These are phyloP conservation scores for Anomalospiza imberbis DNA, from an alignment of 2,797 vertebrate species.

Conservation along the genomic window DNA sequence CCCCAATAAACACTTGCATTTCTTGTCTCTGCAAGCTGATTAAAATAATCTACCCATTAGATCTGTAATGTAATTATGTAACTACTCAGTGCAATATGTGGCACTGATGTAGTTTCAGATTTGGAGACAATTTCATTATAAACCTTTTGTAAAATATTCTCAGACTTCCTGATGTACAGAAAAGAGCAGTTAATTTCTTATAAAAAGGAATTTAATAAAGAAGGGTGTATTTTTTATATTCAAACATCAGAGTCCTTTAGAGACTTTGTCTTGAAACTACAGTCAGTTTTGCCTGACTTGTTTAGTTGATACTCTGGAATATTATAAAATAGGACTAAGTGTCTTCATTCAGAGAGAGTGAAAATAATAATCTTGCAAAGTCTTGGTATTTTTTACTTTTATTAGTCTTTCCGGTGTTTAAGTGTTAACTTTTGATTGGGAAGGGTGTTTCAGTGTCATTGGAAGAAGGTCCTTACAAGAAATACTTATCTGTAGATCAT, in stretches of 20 bases:
- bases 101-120: neutral
- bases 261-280: neutral
- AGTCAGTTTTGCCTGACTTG: neutral
- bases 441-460: neutral
- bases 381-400: neutral
- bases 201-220: neutral
- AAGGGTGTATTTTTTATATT: neutral
- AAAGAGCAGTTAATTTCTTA: neutral
- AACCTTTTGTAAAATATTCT: neutral
- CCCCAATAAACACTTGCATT: neutral
- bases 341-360: neutral
- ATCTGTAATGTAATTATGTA: neutral
- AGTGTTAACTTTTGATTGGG: neutral
- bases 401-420: neutral
- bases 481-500: neutral
- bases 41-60: neutral
- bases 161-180: neutral
- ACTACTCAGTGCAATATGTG: neutral
- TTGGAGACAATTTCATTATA: neutral
- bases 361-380: neutral
- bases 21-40: neutral
- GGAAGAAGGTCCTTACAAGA: neutral
- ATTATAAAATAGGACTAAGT: neutral
- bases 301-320: neutral
- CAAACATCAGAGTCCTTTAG: neutral